These are phyloP conservation scores for Urocynchramus pylzowi DNA, from an alignment of 2,113 vertebrate species.

Conservation along the genomic window DNA sequence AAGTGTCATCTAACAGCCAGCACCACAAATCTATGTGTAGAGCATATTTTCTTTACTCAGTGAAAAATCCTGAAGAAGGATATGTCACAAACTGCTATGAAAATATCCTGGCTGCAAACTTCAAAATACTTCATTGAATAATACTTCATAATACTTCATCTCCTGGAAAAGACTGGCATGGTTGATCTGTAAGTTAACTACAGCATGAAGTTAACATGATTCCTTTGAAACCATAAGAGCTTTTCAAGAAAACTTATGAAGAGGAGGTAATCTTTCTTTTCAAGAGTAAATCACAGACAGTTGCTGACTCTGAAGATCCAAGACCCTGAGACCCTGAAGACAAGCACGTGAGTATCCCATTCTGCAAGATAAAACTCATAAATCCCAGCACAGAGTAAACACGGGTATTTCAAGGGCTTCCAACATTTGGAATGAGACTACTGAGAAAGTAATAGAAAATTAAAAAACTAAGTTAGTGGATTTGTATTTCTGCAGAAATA, in stretches of 20 bases:
- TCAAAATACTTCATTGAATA: neutral
- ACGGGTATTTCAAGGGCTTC: neutral
- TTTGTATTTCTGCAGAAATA: neutral
- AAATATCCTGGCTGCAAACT: neutral
- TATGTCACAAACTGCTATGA: neutral
- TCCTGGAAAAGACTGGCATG: neutral
- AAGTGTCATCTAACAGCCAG: neutral
- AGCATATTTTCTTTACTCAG: neutral
- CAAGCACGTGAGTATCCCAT: accelerated
- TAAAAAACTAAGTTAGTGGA: neutral
- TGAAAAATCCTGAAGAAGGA: neutral
- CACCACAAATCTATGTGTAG: neutral
- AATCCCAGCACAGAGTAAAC: neutral
- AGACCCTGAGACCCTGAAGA: neutral
- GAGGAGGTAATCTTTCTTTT: neutral
- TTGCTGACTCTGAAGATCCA: neutral
- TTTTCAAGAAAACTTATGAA: neutral
- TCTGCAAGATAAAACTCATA: neutral
- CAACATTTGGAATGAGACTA: neutral
- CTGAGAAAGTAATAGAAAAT: neutral
- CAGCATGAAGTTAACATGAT: neutral
- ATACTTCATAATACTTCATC: neutral
- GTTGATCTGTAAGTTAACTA: neutral
- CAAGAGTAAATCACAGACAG: neutral
- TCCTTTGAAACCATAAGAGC: neutral